Percentiles rank a stretch among this genome's conserved stretches.
Evolutionary conservation across 2,113 vertebrate species (phyloP).

Genomic region (Sylvia atricapilla): DNA sequence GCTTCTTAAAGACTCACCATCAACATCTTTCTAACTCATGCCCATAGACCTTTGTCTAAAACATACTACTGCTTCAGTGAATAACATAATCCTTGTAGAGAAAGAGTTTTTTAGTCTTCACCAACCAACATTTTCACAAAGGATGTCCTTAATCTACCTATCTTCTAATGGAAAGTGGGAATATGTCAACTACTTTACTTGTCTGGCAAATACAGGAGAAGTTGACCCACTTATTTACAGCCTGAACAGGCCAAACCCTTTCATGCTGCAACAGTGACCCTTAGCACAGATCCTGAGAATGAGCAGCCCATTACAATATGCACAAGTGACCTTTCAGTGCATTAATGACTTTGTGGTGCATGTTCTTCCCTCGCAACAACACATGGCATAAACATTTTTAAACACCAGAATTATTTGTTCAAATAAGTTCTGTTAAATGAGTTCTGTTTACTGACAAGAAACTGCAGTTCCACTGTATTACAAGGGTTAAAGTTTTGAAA

Average conservation of each 20-base stretch:
- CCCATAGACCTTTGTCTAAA: not conserved
- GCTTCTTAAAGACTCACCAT: not conserved
- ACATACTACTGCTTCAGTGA: not conserved
- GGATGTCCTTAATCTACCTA: not conserved
- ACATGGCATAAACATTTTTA: conserved; percentile 36
- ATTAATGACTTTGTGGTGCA: conserved; percentile 57
- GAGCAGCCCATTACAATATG: conserved; percentile 60
- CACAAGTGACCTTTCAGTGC: conserved; percentile 70
- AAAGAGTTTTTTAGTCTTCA: not conserved
- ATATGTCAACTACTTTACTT: not conserved
- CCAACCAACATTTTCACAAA: not conserved
- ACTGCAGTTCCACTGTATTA: not conserved
- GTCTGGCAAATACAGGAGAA: conserved; percentile 12
- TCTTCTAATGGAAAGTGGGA: not conserved
- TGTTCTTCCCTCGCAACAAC: not conserved
- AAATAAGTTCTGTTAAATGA: not conserved
- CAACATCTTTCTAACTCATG: not conserved
- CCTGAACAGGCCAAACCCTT: conserved; percentile 62
- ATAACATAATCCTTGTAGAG: not conserved
- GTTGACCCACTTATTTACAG: conserved; percentile 53
- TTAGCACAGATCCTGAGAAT: conserved; percentile 57
- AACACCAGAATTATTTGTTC: not conserved
- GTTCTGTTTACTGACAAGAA: not conserved
- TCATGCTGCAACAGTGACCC: conserved; percentile 63
- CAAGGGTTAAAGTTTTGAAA: not conserved